Evolutionary conservation across 2,888 invertebrate species (phyloP).

Genomic region (Drosophila nigricruria): DNA sequence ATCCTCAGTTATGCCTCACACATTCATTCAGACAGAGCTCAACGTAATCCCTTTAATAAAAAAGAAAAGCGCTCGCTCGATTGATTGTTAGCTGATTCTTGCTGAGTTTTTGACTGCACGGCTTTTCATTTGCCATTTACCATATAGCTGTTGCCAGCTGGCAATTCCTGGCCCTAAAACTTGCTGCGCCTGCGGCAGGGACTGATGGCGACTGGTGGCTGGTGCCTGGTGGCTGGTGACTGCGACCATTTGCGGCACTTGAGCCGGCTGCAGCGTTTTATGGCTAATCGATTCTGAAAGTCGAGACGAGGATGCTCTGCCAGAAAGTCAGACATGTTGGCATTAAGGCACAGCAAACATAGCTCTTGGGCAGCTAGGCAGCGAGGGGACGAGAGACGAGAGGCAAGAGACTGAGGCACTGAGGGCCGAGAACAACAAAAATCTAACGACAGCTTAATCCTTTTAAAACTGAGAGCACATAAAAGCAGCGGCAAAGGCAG

Average conservation of each 20-base stretch:
- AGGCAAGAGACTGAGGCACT: neutral
- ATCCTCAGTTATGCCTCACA: slow-evolving; percentile 6
- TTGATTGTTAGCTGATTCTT: slow-evolving; percentile 18
- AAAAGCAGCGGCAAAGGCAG: slow-evolving; percentile 60
- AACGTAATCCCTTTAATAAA: slow-evolving; percentile 11
- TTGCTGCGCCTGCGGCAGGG: slow-evolving; percentile 6
- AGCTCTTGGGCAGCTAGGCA: slow-evolving; percentile 36
- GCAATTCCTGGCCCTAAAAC: slow-evolving; percentile 37
- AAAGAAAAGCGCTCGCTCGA: slow-evolving; percentile 7
- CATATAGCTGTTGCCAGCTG: slow-evolving; percentile 1
- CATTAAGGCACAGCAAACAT: slow-evolving; percentile 31
- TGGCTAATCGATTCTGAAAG: slow-evolving; percentile 69
- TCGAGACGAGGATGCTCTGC: slow-evolving; percentile 38
- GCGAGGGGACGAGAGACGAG: neutral
- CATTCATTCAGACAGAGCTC: neutral
- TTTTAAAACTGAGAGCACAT: slow-evolving; percentile 80
- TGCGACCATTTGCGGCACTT: slow-evolving; percentile 49
- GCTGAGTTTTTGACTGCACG: slow-evolving; percentile 27
- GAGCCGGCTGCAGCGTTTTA: slow-evolving; percentile 49
- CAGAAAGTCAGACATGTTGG: slow-evolving; percentile 37
- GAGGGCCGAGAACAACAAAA: slow-evolving; percentile 34
- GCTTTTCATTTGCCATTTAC: slow-evolving; percentile 32
- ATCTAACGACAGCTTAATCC: slow-evolving; percentile 79
- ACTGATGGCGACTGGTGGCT: slow-evolving; percentile 7
- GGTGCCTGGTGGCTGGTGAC: neutral